These are phyloP conservation scores for Calcarius lapponicus DNA, from an alignment of 2,797 vertebrate species.

Conservation along the genomic window DNA sequence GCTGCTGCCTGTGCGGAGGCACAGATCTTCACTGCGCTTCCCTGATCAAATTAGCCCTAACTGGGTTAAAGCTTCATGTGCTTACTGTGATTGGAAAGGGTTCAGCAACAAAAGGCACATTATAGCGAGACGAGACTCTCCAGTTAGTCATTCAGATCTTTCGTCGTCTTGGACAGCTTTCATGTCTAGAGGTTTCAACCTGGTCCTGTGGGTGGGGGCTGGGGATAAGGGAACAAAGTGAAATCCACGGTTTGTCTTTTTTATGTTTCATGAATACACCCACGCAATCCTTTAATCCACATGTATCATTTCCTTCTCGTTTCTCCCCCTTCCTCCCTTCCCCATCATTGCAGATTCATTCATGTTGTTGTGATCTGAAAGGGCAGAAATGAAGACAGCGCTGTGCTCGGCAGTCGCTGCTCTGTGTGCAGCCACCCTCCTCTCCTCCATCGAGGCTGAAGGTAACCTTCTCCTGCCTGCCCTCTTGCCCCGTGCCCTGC, in stretches of 20 bases:
- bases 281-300: conserved; percentile 40
- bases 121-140: not conserved
- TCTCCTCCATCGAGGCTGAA: conserved; percentile 88
- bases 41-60: conserved; percentile 31
- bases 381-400: conserved; percentile 86
- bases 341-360: conserved; percentile 81
- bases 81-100: not conserved
- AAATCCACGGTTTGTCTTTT: not conserved
- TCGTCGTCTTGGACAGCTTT: not conserved
- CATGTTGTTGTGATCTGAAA: conserved; percentile 84
- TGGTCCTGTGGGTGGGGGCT: conserved; percentile 34
- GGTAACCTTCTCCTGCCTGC: conserved; percentile 79
- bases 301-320: conserved; percentile 38
- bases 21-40: not conserved
- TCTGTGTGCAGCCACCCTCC: conserved; percentile 81
- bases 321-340: conserved; percentile 11
- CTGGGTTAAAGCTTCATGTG: not conserved
- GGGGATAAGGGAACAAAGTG: conserved; percentile 37
- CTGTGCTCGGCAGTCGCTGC: conserved; percentile 81
- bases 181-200: conserved; percentile 60
- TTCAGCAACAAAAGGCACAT: conserved; percentile 60
- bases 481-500: accelerated
- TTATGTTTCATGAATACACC: conserved; percentile 53
- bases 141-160: conserved; percentile 40
- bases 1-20: not conserved